A percentile compares a stretch with the other conserved stretches of the same genome.
Conservation (phyloP, 2,797 vertebrate species). For the Microtus agrestis region DNA sequence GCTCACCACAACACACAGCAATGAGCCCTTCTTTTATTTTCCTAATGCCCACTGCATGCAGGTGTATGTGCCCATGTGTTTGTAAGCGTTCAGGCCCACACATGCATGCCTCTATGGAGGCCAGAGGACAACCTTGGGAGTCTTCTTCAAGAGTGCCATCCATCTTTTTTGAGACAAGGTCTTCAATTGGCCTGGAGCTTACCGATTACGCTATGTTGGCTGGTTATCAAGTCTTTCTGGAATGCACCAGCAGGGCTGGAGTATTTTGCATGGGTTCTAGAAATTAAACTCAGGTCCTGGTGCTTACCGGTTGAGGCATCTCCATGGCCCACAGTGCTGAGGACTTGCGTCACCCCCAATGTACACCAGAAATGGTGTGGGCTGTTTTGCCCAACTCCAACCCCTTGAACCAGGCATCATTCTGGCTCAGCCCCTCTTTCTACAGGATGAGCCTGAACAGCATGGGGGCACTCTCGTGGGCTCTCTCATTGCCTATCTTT, state of each 20-base stretch:
- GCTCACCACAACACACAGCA: accelerated
- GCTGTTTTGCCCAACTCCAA: background rate
- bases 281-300: background rate
- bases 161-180: background rate
- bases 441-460: background rate
- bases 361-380: background rate
- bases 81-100: background rate
- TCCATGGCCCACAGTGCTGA: background rate
- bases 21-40: background rate
- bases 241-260: background rate
- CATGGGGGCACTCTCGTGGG: background rate
- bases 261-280: background rate
- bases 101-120: background rate
- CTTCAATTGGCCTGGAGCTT: background rate
- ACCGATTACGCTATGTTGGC: background rate
- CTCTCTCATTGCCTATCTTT: background rate
- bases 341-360: accelerated
- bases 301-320: background rate
- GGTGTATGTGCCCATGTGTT: background rate
- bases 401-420: background rate
- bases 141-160: background rate
- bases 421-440: background rate
- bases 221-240: background rate
- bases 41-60: background rate
- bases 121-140: background rate